Evolutionary conservation across 2,888 invertebrate genomes (phyloP), one percentile per base, ranked within the genome.

Genomic region (Caenorhabditis sp.): DNA sequence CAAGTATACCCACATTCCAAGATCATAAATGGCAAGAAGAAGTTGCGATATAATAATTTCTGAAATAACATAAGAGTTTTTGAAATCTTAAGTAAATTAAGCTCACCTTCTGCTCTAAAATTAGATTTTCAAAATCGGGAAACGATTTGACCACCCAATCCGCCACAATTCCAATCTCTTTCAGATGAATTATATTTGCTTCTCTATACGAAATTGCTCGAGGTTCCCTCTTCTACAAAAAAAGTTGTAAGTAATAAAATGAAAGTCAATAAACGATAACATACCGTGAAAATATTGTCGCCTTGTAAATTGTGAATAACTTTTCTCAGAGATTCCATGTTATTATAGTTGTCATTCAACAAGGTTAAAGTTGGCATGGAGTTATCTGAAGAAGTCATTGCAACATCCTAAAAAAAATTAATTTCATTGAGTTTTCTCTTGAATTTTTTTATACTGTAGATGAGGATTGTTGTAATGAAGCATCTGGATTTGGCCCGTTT

Each of bases 1-100:
- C 76, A 76, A 38, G 63, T 60, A 56, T 78, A 80, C n/a, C 80
- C 80, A 17, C 73, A 76, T 56, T 80, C 80, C n/a, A 80, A 62
- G 54, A 80, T 66, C 61, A 77, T 69, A 43, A 78, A 80, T 3
- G 80, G 70, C 14, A 80, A 21, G 57, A 76, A 80, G 56, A 78
- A 77, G 38, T 76, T 74, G 1, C 70, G 62, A 56, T 68, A 80
- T 0, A 80, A 65, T 3, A 77, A 59, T 38, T 76, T 80, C 80
- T 78, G 59, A 50, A 76, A 67, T 10, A 31, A 10, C 5, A 31
- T 31, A 49, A 38, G 20, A 17, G n/a, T 26, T 49, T 5, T 17
- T 52, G n/a, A 60, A 5, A 49, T 17, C 5, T 23, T 20, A 52
- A 23, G 20, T n/a, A 8, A 5, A 43, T 43, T 14, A 43, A 25